Evolutionary conservation across 2,113 vertebrate genomes (phyloP).

Genomic region (Philantomba maxwellii): DNA sequence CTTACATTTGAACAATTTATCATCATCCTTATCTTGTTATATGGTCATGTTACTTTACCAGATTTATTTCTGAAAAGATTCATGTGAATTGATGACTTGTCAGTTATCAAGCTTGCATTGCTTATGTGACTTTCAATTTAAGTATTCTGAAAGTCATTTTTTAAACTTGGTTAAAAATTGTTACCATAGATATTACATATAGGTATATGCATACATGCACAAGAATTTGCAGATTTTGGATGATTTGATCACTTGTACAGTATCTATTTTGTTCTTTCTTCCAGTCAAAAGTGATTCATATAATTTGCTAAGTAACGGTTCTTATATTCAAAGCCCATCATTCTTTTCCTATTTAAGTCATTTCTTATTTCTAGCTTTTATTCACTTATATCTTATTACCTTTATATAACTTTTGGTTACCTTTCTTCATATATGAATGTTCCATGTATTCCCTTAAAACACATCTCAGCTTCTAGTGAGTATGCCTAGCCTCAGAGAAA

Average conservation of each 20-base stretch:
- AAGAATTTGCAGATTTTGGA: not conserved
- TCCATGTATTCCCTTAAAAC: not conserved
- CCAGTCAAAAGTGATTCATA: not conserved
- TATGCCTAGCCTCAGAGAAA: not conserved
- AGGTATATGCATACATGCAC: not conserved
- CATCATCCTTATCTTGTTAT: conserved; percentile 1
- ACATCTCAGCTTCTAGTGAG: not conserved
- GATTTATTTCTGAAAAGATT: conserved; percentile 26
- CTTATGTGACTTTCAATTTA: not conserved
- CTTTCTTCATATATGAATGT: not conserved
- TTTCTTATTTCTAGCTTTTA: not conserved
- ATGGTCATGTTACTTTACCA: not conserved
- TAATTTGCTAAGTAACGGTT: not conserved
- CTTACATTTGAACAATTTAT: not conserved
- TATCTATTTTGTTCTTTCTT: not conserved
- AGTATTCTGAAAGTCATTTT: not conserved
- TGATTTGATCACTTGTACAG: not conserved
- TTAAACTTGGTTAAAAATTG: not conserved
- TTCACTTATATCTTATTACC: not conserved
- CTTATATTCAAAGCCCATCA: not conserved
- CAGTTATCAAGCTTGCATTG: not conserved
- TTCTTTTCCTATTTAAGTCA: not conserved
- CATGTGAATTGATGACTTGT: not conserved
- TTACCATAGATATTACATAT: not conserved
- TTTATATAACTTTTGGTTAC: not conserved